Base-by-base conservation (phyloP, 1,140 invertebrate genomes). In the Drosophila rufa region DNA sequence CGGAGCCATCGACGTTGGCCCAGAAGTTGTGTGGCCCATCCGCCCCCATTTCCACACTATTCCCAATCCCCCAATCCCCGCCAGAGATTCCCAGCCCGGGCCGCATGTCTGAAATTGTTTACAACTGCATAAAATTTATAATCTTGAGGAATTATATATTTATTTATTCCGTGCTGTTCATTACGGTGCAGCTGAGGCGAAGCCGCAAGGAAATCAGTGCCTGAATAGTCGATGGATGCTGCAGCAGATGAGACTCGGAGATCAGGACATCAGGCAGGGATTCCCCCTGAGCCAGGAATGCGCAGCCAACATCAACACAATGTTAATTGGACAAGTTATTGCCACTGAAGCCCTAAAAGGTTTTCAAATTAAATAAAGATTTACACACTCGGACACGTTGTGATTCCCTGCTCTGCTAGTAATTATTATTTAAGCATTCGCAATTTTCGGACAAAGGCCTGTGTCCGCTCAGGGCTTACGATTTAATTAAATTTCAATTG, bases 41-140 rank as follows among this genome's bases (percentile, higher is more conserved):
- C 76, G 70, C 56, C 70, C 50, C 60, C 58, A 66, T 43, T 48
- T 33, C 79, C 61, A 59, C 64, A 48, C 53, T 45, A 43, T 36
- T 47, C 38, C 25, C 33, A 36, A 30, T 46, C 38, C 43, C 27
- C 64, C 64, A 7, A 19, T 30, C 30, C 38, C 43, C 17, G 33
- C 38, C 46, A 22, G 38, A 55, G 62, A 70, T 46, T 46, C 33
- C 38, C 22, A 42, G 33, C 14, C 19, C 58, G 53, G 9, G 22
- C 48, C 53, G 83, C 73, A 68, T 65, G 74, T 51, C 79, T 79
- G 57, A 71, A 84, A 87, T 80, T 87, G 83, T 87, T 91, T 91
- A 87, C 87, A 87, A 84, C 89, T 89, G 80, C 75, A 87, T 81
- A 87, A 85, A 86, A 91, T 91, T 87, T 91, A 91, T 91, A 91